Evolutionary conservation across 2,888 invertebrate genomes (phyloP).

Genomic region (Megaustenia siamemsis): DNA sequence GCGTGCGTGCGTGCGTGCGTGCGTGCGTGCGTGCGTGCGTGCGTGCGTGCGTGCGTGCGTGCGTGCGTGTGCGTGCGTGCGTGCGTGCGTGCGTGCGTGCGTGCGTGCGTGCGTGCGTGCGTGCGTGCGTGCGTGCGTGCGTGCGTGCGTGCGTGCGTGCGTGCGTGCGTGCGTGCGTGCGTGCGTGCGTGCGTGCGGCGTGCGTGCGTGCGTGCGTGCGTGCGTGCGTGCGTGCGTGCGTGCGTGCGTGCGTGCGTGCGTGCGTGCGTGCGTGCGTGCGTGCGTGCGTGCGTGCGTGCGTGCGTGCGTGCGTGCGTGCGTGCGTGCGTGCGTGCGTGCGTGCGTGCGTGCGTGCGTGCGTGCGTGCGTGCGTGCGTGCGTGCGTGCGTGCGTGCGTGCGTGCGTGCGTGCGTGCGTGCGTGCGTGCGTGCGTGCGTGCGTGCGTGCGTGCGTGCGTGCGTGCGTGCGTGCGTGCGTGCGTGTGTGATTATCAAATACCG

Average conservation of each 20-base stretch:
- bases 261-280: background rate
- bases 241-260: background rate
- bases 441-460: background rate
- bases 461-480: conserved; percentile 21
- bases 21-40: too few relatives aligned
- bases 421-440: background rate
- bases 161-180: conserved; percentile 22
- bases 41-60: too few relatives aligned
- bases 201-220: background rate
- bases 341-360: conserved; percentile 31
- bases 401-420: background rate
- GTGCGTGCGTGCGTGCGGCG: too few relatives aligned
- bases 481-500: conserved; percentile 31
- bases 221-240: conserved; percentile 32
- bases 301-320: background rate
- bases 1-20: too few relatives aligned
- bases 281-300: too few relatives aligned
- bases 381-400: conserved; percentile 1
- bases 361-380: conserved; percentile 33
- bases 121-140: too few relatives aligned
- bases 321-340: background rate
- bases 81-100: too few relatives aligned
- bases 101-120: background rate
- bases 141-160: background rate
- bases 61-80: too few relatives aligned